These are phyloP conservation scores for Opisthograptis luteolata DNA, from an alignment of 2,888 invertebrate genomes.

Conservation along the genomic window DNA sequence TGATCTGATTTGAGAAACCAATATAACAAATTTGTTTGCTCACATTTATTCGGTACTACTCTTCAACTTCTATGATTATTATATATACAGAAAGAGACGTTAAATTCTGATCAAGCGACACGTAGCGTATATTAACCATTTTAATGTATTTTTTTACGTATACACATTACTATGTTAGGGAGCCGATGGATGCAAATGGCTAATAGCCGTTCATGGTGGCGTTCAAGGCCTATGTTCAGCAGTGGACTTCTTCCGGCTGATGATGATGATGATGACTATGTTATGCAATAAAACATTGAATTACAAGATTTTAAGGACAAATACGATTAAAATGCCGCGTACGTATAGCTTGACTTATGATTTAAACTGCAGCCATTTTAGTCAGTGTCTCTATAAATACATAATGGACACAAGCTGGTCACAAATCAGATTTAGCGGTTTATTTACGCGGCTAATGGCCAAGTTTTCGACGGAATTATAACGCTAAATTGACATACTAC, in stretches of 20 bases:
- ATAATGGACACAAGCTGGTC: slow-evolving; percentile 31
- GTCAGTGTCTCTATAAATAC: slow-evolving; percentile 39
- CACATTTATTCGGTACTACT: slow-evolving; percentile 6
- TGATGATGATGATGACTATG: no score
- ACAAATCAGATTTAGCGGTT: slow-evolving; percentile 37
- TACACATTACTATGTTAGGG: no score
- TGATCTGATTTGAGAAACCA: no score
- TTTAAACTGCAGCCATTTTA: slow-evolving; percentile 2
- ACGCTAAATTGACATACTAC: not conserved
- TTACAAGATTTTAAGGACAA: no score
- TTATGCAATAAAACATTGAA: no score
- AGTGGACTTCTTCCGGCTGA: no score
- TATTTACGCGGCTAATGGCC: slow-evolving; percentile 39
- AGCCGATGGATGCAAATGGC: no score
- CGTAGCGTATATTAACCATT: no score
- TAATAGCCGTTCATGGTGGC: no score
- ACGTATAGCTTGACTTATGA: slow-evolving; percentile 2
- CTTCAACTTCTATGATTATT: slow-evolving; percentile 24
- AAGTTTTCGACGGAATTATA: slow-evolving; percentile 14
- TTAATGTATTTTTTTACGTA: no score
- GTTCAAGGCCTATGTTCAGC: no score
- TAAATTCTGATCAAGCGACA: slow-evolving; percentile 24
- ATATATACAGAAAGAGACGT: slow-evolving; percentile 21
- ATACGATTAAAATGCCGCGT: not conserved
- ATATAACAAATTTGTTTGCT: not conserved